A percentile compares a stretch with the other conserved stretches of the same genome.
phyloP scores from a whole-genome alignment of 2,113 vertebrate genomes.

The Gulo gulo region DNA sequence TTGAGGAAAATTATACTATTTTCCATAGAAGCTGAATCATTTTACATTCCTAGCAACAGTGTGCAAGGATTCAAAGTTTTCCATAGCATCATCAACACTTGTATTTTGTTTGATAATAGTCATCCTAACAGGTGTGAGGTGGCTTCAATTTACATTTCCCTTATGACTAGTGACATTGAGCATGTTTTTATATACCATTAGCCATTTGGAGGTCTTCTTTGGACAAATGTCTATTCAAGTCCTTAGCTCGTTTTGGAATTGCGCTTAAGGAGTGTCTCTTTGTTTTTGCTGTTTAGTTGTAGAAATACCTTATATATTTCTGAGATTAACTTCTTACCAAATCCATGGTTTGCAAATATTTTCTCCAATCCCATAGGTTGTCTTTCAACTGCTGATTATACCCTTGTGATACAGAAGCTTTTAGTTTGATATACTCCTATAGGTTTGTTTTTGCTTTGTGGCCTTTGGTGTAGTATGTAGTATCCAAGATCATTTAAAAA shows the following conservation, averaged over 20 bases:
- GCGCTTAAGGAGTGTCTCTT: background rate
- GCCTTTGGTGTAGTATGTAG: background rate
- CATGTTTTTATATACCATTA: background rate
- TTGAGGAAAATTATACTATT: background rate
- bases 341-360: background rate
- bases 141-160: background rate
- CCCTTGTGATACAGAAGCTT: background rate
- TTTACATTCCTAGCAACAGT: background rate
- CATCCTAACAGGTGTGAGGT: background rate
- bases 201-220: background rate
- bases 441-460: background rate
- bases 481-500: background rate
- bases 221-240: background rate
- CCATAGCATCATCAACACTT: background rate
- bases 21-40: background rate
- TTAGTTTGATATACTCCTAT: background rate
- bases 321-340: background rate
- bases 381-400: background rate
- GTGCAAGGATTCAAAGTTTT: background rate
- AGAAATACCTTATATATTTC: background rate
- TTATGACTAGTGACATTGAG: background rate
- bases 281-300: background rate
- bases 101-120: background rate
- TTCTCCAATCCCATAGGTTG: background rate
- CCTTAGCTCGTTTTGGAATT: background rate